Evolutionary conservation across 2,797 vertebrate genomes (phyloP).

Genomic region (Darevskia mixta): DNA sequence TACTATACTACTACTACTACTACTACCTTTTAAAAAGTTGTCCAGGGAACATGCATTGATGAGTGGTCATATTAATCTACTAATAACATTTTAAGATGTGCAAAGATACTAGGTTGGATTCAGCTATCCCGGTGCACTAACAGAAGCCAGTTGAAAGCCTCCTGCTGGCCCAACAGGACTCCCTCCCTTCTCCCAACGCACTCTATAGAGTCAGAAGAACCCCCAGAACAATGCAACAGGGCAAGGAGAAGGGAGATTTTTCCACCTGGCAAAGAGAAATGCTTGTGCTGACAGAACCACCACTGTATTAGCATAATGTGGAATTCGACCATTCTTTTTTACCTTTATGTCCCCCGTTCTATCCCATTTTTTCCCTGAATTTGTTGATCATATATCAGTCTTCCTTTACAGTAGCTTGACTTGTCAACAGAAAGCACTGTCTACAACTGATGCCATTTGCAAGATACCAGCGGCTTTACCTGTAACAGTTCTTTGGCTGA

Average conservation of each 20-base stretch:
- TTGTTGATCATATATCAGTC: not conserved
- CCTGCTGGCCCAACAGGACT: no score
- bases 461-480: conserved; percentile 75
- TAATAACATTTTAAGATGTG: not conserved
- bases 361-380: not conserved
- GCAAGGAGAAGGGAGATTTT: no score
- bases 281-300: no score
- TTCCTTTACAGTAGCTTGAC: not conserved
- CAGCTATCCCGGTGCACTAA: no score
- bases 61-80: not conserved
- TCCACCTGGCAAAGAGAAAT: no score
- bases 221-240: no score
- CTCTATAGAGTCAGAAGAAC: no score
- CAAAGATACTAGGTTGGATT: not conserved
- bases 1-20: no score
- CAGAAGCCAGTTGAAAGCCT: no score
- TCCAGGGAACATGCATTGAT: not conserved
- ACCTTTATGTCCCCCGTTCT: not conserved
- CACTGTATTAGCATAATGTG: no score
- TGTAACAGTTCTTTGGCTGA: conserved; percentile 96
- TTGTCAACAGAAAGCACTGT: not conserved
- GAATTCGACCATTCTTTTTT: not conserved
- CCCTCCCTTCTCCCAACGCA: no score
- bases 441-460: not conserved
- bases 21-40: no score